phyloP scores from a whole-genome alignment of 2,888 invertebrate genomes.

The Dusona sp. region DNA sequence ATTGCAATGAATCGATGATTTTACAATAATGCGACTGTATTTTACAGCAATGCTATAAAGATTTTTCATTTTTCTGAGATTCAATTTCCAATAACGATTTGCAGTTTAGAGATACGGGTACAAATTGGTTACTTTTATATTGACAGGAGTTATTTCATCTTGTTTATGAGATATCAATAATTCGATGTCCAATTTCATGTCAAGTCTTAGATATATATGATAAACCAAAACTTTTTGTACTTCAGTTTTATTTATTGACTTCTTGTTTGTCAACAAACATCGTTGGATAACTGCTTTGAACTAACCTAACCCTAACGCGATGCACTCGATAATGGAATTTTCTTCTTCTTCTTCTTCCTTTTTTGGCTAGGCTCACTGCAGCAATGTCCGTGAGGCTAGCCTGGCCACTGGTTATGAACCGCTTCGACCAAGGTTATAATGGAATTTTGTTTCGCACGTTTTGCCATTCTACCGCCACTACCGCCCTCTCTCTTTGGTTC shows the following conservation, averaged over 20 bases:
- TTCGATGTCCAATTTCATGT: not conserved
- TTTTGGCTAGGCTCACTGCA: no score
- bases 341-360: not conserved
- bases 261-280: constrained; percentile 5
- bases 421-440: no score
- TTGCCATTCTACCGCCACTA: no score
- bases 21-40: not conserved
- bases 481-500: no score
- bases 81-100: not conserved
- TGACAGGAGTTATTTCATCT: not conserved
- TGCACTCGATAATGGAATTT: no score
- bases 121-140: not conserved
- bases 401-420: no score
- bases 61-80: not conserved
- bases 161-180: not conserved
- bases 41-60: not conserved
- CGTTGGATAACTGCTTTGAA: not conserved
- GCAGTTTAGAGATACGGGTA: not conserved
- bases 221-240: not conserved
- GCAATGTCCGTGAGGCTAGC: no score
- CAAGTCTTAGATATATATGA: not conserved
- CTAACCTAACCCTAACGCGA: constrained; percentile 27
- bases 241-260: not conserved
- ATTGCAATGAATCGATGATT: not conserved
- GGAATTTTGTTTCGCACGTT: no score